Percentiles rank a stretch among this genome's conserved stretches.
Conservation (phyloP, 2,113 vertebrate species). For the Pteropus alecto region DNA sequence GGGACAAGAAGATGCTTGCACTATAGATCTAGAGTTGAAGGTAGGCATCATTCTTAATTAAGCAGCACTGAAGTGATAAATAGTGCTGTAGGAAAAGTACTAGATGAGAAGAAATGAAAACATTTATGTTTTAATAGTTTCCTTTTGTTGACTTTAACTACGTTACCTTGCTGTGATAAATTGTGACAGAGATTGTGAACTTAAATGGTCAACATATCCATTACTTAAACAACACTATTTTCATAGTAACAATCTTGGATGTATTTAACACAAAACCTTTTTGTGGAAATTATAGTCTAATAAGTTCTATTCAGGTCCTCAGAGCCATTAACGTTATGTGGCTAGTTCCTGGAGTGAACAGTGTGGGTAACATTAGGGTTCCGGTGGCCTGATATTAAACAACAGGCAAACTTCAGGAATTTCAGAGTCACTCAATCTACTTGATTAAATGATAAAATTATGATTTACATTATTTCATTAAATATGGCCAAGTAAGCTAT, state of each 20-base stretch:
- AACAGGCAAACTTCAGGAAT: not conserved
- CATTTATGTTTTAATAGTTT: constrained; percentile 75
- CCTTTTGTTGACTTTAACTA: constrained; percentile 69
- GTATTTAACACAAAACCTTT: constrained; percentile 40
- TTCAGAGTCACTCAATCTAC: not conserved
- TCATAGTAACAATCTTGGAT: constrained; percentile 41
- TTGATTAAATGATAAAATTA: not conserved
- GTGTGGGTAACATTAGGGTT: not conserved
- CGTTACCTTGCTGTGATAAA: constrained; percentile 71
- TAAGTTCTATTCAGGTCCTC: not conserved
- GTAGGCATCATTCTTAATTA: constrained; percentile 72
- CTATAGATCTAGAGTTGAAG: constrained; percentile 33
- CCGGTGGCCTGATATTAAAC: not conserved
- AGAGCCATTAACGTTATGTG: not conserved
- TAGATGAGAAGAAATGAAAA: constrained; percentile 74
- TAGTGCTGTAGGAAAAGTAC: constrained; percentile 67
- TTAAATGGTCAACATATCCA: constrained; percentile 65
- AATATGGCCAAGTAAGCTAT: not conserved
- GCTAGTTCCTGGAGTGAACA: not conserved
- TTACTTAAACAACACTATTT: constrained; percentile 68
- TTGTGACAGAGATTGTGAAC: constrained; percentile 47
- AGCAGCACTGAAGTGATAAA: constrained; percentile 34
- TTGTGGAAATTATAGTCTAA: not conserved
- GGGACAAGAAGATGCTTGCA: not conserved
- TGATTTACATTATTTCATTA: not conserved